Evolutionary conservation across 1,140 invertebrate species (phyloP).

Genomic region (Papilio polytes): DNA sequence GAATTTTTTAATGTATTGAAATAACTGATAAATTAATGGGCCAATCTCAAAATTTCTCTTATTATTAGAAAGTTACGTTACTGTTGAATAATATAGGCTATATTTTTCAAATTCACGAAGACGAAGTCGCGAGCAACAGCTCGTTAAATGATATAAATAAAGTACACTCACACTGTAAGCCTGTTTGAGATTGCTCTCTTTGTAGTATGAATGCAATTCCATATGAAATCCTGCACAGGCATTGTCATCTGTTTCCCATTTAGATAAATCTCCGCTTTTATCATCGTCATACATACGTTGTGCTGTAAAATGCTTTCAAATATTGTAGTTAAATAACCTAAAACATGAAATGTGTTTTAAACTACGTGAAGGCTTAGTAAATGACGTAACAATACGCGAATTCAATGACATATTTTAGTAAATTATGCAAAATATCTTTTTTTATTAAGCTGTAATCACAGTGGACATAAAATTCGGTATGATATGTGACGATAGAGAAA

Average conservation of each 20-base stretch:
- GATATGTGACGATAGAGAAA: too few species aligned
- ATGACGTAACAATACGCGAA: neutral
- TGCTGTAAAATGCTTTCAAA: neutral
- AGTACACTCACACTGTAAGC: neutral
- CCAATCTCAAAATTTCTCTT: too few species aligned
- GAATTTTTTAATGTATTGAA: too few species aligned
- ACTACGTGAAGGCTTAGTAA: neutral
- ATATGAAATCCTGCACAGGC: slow-evolving; percentile 14
- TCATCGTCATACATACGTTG: neutral
- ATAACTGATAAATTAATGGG: too few species aligned
- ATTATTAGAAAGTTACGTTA: too few species aligned
- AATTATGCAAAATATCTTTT: too few species aligned
- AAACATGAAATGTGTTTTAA: slow-evolving; percentile 22
- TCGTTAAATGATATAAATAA: neutral
- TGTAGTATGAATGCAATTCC: slow-evolving; percentile 18
- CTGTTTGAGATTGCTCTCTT: slow-evolving; percentile 1
- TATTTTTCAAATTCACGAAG: too few species aligned
- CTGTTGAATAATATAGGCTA: too few species aligned
- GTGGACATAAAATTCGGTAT: too few species aligned
- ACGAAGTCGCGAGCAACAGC: too few species aligned
- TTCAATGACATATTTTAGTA: too few species aligned
- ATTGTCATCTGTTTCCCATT: slow-evolving; percentile 27
- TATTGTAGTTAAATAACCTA: neutral
- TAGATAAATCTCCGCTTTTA: slow-evolving; percentile 9
- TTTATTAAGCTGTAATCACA: too few species aligned